A percentile compares a stretch with the other conserved stretches of the same genome.
Conservation (phyloP, 37 sponge, comb jelly and placozoan species). For the Hormiphora californensis region DNA sequence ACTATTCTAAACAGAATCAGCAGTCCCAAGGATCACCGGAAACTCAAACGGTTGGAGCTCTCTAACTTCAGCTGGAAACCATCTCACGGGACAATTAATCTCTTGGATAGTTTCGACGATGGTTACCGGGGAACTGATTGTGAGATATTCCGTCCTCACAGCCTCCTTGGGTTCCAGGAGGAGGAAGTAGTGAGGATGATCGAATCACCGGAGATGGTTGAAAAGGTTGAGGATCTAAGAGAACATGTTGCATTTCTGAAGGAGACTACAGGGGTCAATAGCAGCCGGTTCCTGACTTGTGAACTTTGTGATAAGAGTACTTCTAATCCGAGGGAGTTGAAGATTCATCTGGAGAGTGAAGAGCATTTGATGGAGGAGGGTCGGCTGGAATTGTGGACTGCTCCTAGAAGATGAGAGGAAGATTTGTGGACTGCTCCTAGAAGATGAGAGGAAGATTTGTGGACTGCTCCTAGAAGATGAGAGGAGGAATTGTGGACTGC, state of each 20-base stretch:
- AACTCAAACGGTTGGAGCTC: too few species aligned
- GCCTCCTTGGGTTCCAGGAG: not conserved
- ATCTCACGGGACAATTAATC: not conserved
- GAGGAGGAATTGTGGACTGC: too few species aligned
- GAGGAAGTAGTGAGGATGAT: not conserved
- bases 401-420: not conserved
- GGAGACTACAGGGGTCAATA: not conserved
- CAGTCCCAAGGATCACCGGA: not conserved
- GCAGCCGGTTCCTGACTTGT: not conserved
- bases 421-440: too few species aligned
- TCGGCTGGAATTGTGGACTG: conserved; percentile 8
- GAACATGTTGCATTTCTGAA: not conserved
- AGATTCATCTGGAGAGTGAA: not conserved
- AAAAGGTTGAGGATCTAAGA: not conserved
- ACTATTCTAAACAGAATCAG: not conserved
- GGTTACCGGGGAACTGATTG: not conserved
- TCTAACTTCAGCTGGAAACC: not conserved
- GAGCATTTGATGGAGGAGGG: not conserved
- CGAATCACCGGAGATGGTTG: not conserved
- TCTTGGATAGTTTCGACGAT: not conserved
- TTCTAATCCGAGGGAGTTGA: not conserved
- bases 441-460: too few species aligned
- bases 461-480: too few species aligned
- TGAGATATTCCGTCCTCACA: conserved; percentile 21
- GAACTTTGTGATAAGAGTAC: not conserved